phyloP scores from a whole-genome alignment of 2,113 vertebrate genomes.

The Tetraodon nigroviridis region DNA sequence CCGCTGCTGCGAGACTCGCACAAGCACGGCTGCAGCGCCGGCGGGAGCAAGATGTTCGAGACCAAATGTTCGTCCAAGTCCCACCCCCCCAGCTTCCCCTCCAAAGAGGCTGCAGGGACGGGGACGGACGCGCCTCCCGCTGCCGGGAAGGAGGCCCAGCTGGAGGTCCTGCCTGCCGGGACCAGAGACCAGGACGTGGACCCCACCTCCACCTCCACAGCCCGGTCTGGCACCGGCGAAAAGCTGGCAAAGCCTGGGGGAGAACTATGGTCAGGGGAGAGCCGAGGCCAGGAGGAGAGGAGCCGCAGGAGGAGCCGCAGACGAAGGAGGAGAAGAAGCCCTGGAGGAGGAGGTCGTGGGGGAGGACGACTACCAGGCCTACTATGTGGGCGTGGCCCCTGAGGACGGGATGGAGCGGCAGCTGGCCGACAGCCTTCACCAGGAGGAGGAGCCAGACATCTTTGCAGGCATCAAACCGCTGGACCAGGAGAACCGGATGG shows the following conservation, averaged over 20 bases:
- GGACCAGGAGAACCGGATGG: slow-evolving; percentile 94
- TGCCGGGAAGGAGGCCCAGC: slow-evolving; percentile 66
- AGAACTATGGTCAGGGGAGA: slow-evolving; percentile 40
- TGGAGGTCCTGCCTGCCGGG: slow-evolving; percentile 45
- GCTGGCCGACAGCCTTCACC: slow-evolving; percentile 76
- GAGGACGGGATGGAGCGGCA: slow-evolving; percentile 88
- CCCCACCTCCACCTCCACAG: slow-evolving; percentile 9
- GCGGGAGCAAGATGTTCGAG: slow-evolving; percentile 62
- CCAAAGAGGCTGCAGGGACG: slow-evolving; percentile 42
- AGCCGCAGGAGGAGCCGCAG: too few species aligned
- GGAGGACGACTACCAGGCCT: slow-evolving; percentile 95
- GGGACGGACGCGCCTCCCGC: slow-evolving; percentile 15
- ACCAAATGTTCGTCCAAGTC: slow-evolving; percentile 33
- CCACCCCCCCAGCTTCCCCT: slow-evolving; percentile 26
- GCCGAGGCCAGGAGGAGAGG: slow-evolving; percentile 42
- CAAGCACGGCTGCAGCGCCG: slow-evolving; percentile 57
- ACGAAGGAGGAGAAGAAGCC: too few species aligned
- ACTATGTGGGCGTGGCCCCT: slow-evolving; percentile 85
- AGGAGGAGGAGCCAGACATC: slow-evolving; percentile 93
- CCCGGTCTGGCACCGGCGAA: slow-evolving; percentile 10
- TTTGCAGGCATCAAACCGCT: slow-evolving; percentile 95
- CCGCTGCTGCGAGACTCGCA: slow-evolving; percentile 70
- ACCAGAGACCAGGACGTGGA: slow-evolving; percentile 55
- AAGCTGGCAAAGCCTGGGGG: slow-evolving; percentile 35
- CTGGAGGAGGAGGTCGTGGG: slow-evolving; percentile 46